Percentiles rank a stretch among this genome's conserved stretches.
These are phyloP conservation scores for Orchesella flavescens DNA, from an alignment of 2,888 invertebrate genomes.

Conservation along the genomic window DNA sequence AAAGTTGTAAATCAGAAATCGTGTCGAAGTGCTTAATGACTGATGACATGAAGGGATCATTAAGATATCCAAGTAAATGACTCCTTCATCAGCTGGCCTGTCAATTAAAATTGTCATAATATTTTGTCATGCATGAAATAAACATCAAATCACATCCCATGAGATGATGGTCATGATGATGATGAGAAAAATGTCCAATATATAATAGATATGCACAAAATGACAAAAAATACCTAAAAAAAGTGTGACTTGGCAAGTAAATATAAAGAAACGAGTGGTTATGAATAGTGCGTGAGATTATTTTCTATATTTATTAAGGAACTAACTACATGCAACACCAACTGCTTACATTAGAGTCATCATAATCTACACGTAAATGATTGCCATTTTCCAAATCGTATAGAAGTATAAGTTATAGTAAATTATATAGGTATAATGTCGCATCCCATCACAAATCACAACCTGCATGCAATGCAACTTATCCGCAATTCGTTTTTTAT, in stretches of 20 bases:
- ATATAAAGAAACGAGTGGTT: conserved; percentile 22
- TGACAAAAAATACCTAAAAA: conserved; percentile 20
- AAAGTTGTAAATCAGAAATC: conserved; percentile 39
- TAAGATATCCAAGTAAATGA: conserved; percentile 42
- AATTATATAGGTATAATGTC: no score
- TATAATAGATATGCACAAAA: not conserved
- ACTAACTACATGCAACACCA: conserved; percentile 3
- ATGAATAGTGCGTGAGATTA: not conserved
- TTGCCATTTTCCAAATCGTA: no score
- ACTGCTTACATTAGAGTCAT: no score
- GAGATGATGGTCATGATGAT: not conserved
- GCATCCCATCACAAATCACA: no score
- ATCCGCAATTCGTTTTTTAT: no score
- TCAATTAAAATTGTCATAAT: conserved; percentile 55
- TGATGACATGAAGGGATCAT: conserved; percentile 47
- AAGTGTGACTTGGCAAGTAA: conserved; percentile 28
- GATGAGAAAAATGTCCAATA: not conserved
- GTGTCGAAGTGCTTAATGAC: conserved; percentile 45
- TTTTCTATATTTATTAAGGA: conserved; percentile 1
- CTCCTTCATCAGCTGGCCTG: conserved; percentile 48
- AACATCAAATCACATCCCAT: not conserved
- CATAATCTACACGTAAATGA: no score
- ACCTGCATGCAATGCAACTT: no score
- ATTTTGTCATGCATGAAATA: conserved; percentile 35
- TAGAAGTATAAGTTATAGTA: no score